These are phyloP conservation scores for Polylopha cassiicola DNA, from an alignment of 2,888 invertebrate genomes.

Conservation along the genomic window DNA sequence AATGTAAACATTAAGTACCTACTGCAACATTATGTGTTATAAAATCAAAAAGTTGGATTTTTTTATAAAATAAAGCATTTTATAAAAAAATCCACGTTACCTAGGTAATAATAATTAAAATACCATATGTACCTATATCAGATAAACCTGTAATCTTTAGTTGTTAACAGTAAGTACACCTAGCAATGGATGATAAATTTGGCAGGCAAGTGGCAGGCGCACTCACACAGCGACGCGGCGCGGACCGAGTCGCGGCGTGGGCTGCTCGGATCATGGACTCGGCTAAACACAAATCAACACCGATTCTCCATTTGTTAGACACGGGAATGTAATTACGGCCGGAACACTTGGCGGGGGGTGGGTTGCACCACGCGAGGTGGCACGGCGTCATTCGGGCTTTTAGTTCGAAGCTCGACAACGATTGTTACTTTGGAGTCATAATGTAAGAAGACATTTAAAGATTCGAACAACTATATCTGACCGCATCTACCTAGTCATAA, in stretches of 20 bases:
- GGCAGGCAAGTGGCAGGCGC: conserved; percentile 12
- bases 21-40: no score
- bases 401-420: conserved; percentile 67
- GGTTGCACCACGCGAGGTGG: conserved; percentile 38
- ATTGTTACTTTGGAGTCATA: conserved; percentile 64
- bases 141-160: neutral
- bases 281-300: conserved; percentile 78
- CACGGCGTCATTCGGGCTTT: conserved; percentile 69
- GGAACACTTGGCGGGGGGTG: conserved; percentile 61
- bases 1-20: no score
- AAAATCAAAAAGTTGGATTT: no score
- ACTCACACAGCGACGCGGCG: conserved; percentile 19
- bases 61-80: no score
- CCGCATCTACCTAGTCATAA: no score
- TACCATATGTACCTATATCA: no score
- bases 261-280: conserved; percentile 58
- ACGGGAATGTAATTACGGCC: conserved; percentile 79
- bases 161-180: conserved; percentile 4
- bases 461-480: no score
- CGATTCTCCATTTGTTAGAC: conserved; percentile 80
- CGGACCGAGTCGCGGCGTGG: conserved; percentile 28
- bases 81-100: no score
- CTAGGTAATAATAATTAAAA: no score
- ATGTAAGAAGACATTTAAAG: conserved; percentile 44
- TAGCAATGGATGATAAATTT: conserved; percentile 7